Conservation (phyloP, 2,797 vertebrate genomes). For the Tenualosa thibaudeaui region DNA sequence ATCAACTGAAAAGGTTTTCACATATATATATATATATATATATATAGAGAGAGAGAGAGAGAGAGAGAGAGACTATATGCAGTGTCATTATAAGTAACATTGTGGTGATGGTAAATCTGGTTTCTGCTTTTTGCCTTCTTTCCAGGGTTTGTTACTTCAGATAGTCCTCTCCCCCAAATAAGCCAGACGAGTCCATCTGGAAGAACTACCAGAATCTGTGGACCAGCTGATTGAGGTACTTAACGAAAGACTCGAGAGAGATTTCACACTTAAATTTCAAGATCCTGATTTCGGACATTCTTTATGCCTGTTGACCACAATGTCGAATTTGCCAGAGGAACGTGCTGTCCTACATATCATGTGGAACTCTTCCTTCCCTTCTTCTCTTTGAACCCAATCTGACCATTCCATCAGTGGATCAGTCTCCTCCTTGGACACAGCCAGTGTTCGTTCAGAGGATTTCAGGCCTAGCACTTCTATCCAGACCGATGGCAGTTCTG, state of each 20-base stretch:
- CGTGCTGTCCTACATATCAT: slow-evolving; percentile 31
- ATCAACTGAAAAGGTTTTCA: background rate
- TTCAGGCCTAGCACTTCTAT: slow-evolving; percentile 9
- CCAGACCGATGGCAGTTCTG: background rate
- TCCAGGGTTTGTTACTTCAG: slow-evolving; percentile 28
- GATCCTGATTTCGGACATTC: slow-evolving; percentile 38
- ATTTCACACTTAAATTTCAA: slow-evolving; percentile 40
- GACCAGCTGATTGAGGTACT: slow-evolving; percentile 30
- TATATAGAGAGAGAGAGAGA: too few species aligned
- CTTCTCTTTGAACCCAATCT: background rate
- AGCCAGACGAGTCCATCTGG: slow-evolving; percentile 37
- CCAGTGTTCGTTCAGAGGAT: background rate
- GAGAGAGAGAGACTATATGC: background rate
- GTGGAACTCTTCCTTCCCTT: background rate
- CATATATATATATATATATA: too few species aligned
- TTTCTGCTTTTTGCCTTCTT: background rate
- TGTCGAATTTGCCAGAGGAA: slow-evolving; percentile 27
- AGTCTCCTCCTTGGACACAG: slow-evolving; percentile 36
- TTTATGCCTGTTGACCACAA: slow-evolving; percentile 28
- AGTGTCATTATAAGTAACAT: background rate
- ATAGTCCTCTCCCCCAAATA: slow-evolving; percentile 30
- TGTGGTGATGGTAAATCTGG: background rate
- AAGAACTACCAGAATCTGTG: slow-evolving; percentile 33
- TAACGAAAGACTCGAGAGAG: slow-evolving; percentile 35
- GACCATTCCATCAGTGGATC: slow-evolving; percentile 14